phyloP scores from a whole-genome alignment of 1,140 invertebrate genomes.

The Drosophila kikkawai region DNA sequence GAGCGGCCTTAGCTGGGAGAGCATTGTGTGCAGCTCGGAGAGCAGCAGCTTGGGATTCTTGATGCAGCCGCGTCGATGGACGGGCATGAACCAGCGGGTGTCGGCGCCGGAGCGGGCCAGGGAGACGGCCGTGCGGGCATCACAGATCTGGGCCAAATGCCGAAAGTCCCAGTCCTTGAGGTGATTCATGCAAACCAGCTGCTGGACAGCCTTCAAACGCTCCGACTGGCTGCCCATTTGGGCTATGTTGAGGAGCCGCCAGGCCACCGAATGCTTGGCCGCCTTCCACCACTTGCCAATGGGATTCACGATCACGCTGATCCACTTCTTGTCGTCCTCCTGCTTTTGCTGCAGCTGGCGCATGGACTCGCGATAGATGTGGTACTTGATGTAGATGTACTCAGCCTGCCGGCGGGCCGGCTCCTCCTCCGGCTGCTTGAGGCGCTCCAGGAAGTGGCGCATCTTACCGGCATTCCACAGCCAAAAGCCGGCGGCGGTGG shows the following conservation, averaged over 20 bases:
- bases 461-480: conserved; percentile 66
- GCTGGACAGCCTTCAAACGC: conserved; percentile 85
- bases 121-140: conserved; percentile 88
- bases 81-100: conserved; percentile 86
- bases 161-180: conserved; percentile 87
- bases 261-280: conserved; percentile 85
- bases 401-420: conserved; percentile 76
- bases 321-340: conserved; percentile 84
- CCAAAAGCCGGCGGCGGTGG: conserved; percentile 57
- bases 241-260: conserved; percentile 84
- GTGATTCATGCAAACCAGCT: conserved; percentile 83
- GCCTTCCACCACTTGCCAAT: conserved; percentile 85
- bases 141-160: conserved; percentile 88
- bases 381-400: conserved; percentile 84
- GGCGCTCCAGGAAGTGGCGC: conserved; percentile 54
- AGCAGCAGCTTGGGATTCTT: conserved; percentile 79
- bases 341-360: conserved; percentile 74
- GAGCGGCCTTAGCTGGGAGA: conserved; percentile 59
- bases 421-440: conserved; percentile 47
- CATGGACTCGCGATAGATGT: conserved; percentile 84
- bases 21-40: conserved; percentile 70
- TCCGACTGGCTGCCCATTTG: conserved; percentile 80
- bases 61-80: conserved; percentile 73
- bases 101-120: conserved; percentile 87
- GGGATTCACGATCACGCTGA: conserved; percentile 81